A percentile compares a stretch with the other conserved stretches of the same genome.
Evolutionary conservation across 1,140 invertebrate genomes (phyloP).

Genomic region (Drosophila triauraria): DNA sequence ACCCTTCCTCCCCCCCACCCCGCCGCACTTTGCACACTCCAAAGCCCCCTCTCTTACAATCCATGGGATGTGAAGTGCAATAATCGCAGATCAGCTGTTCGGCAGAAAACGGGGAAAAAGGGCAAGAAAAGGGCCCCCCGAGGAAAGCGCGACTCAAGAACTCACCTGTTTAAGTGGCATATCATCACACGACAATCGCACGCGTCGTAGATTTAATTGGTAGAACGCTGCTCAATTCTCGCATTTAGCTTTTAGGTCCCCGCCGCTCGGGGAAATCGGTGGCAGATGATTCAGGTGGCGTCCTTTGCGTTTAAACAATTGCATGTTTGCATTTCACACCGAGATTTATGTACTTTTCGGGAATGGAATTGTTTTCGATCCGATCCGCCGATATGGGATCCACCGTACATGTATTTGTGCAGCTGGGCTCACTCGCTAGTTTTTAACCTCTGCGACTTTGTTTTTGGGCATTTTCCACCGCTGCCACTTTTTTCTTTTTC

Average conservation of each 20-base stretch:
- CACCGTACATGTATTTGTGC: constrained; percentile 20
- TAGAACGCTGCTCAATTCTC: constrained; percentile 68
- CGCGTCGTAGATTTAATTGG: constrained; percentile 81
- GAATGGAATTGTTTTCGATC: constrained; percentile 32
- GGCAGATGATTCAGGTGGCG: constrained; percentile 51
- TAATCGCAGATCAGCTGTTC: constrained; percentile 75
- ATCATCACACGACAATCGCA: constrained; percentile 85
- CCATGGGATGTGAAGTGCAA: constrained; percentile 46
- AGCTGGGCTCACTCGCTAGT: constrained; percentile 27
- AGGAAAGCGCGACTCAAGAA: constrained; percentile 8
- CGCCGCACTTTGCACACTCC: not conserved
- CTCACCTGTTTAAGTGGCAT: constrained; percentile 85
- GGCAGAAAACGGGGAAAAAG: constrained; percentile 31
- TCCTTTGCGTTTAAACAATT: constrained; percentile 64
- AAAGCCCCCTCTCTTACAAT: not conserved
- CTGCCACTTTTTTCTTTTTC: constrained; percentile 47
- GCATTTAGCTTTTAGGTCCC: constrained; percentile 59
- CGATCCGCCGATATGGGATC: constrained; percentile 11
- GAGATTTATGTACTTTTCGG: constrained; percentile 35
- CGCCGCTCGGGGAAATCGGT: constrained; percentile 25
- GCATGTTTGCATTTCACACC: constrained; percentile 58
- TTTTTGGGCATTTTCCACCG: constrained; percentile 68
- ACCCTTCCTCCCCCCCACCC: constrained; percentile 7
- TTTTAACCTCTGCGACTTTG: constrained; percentile 70
- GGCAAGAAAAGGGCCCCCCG: constrained; percentile 13